These are phyloP conservation scores for Eulemur rubriventer DNA, from an alignment of 2,797 vertebrate species.

Conservation along the genomic window DNA sequence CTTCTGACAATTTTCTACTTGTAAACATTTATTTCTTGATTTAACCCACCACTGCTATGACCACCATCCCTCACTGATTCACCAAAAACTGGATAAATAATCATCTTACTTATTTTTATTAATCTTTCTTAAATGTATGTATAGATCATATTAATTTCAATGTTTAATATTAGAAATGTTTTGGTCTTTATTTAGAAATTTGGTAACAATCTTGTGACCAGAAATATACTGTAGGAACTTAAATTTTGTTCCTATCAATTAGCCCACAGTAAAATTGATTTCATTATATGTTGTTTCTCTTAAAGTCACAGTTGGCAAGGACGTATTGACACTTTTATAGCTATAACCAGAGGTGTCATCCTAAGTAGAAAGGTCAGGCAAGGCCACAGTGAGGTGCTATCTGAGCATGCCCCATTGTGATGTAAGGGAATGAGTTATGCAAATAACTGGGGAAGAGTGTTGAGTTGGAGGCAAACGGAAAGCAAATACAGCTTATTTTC, in stretches of 20 bases:
- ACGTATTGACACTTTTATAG: too few relatives aligned
- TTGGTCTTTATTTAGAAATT: background rate
- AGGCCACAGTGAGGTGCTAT: background rate
- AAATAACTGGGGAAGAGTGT: background rate
- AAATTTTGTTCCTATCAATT: background rate
- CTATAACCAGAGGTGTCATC: background rate
- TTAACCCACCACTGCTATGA: background rate
- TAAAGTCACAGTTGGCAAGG: background rate
- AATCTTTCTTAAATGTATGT: background rate
- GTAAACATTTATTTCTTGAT: background rate
- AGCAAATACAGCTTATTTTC: background rate
- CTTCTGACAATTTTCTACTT: background rate
- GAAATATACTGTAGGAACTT: background rate
- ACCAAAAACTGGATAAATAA: background rate
- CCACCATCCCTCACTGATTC: background rate
- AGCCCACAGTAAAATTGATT: background rate
- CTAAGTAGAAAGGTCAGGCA: background rate
- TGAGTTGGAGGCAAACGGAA: background rate
- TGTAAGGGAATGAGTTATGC: background rate
- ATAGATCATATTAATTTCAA: background rate
- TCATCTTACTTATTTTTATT: background rate
- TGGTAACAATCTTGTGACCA: background rate
- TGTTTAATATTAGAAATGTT: background rate
- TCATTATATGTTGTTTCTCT: background rate
- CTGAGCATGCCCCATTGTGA: background rate